Evolutionary conservation across 2,888 invertebrate genomes (phyloP), one percentile per base, ranked within the genome.

Genomic region (Hoplodrina ambigua): DNA sequence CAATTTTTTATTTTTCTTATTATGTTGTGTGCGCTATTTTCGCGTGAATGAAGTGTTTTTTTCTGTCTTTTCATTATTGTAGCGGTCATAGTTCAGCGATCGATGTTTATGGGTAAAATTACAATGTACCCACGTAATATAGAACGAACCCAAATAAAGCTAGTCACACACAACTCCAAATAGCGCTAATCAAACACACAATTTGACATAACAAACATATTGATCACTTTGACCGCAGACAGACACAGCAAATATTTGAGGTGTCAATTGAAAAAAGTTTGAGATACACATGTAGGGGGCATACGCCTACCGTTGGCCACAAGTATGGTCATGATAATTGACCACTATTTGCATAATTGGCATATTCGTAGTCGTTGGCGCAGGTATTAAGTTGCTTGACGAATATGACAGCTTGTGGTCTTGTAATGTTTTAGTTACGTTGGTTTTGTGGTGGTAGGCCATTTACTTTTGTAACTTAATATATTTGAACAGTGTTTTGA

Each of bases 291-390:
- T 72, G 65, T 68, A 73, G 62, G 58, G 55, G 61, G 74, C 68
- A 64, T 72, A 73, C 85, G 80, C 84, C 85, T 82, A 82, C 85
- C 63, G 75, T 69, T 78, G 68, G 57, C 49, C 61, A 71, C 75
- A 61, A 77, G 77, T 85, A 83, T 78, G 81, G 80, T 63, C 63
- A 65, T 67, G 81, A 79, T 85, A 85, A 83, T 85, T 85, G 85
- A 58, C 60, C 59, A 53, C 60, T 81, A 86, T 86, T 86, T 80
- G 69, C 86, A 85, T 86, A 86, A 86, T 85, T 86, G 77, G 69
- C 74, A 60, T 84, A 82, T 86, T 86, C 69, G 80, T 84, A 83
- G 69, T 84, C 76, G 76, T 78, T 65, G 72, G 73, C 63, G 56
- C 54, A 41, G 49, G 67, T 75, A 80, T 82, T 77, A 79, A 74